These are phyloP conservation scores for Chiloscyllium punctatum DNA, from an alignment of 2,797 vertebrate genomes.

Conservation along the genomic window DNA sequence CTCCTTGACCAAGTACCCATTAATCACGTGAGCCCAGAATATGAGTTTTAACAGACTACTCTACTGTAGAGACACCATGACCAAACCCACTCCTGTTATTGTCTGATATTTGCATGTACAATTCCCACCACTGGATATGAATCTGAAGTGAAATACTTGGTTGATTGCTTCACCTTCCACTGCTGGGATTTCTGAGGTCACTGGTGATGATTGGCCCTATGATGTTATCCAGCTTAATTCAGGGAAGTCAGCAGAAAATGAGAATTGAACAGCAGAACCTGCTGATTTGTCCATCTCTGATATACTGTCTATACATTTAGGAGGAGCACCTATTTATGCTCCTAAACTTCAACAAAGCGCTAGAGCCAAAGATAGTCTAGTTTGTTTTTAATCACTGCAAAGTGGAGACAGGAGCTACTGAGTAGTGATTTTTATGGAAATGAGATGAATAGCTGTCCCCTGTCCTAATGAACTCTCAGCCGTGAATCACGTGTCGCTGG, in stretches of 20 bases:
- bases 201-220: background rate
- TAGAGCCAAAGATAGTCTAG: slow-evolving; percentile 39
- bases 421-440: slow-evolving; percentile 56
- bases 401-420: slow-evolving; percentile 48
- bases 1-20: background rate
- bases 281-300: background rate
- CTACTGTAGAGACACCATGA: background rate
- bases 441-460: slow-evolving; percentile 47
- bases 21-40: background rate
- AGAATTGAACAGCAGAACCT: background rate
- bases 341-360: background rate
- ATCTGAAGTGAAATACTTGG: background rate
- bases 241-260: background rate
- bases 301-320: background rate
- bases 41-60: background rate
- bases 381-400: slow-evolving; percentile 43
- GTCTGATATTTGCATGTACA: background rate
- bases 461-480: slow-evolving; percentile 44
- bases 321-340: background rate
- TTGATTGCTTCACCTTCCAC: background rate
- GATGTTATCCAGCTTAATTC: background rate
- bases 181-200: background rate
- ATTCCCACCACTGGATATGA: background rate
- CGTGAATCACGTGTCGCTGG: slow-evolving; percentile 43
- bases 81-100: background rate